Conservation (phyloP, 2,797 vertebrate genomes). For the Dicrostonyx torquatus region DNA sequence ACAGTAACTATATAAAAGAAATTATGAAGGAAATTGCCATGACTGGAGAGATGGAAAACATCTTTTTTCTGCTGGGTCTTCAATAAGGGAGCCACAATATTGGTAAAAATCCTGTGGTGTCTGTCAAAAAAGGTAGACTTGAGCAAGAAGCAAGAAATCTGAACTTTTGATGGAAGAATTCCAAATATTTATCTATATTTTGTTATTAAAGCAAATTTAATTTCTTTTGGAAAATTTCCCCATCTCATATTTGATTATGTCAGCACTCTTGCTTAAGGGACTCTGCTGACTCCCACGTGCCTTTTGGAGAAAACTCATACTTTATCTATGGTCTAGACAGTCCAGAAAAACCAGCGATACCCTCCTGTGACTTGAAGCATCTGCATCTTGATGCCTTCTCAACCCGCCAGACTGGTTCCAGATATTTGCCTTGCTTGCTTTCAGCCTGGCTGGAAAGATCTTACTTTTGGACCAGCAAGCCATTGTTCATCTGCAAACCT, state of each 20-base stretch:
- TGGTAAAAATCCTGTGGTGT: not conserved
- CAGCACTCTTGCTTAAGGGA: not conserved
- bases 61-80: not conserved
- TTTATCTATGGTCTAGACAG: not conserved
- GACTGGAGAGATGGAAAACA: not conserved
- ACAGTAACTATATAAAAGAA: not conserved
- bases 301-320: not conserved
- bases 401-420: not conserved
- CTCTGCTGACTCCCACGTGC: not conserved
- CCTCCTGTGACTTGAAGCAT: rapidly evolving
- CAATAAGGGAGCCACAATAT: not conserved
- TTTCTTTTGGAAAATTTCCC: not conserved
- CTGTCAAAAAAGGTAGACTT: not conserved
- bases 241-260: not conserved
- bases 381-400: too few species aligned
- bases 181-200: not conserved
- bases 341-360: not conserved
- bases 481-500: not conserved
- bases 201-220: not conserved
- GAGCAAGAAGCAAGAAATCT: not conserved
- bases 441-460: not conserved
- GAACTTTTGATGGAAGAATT: not conserved
- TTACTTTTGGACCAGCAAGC: not conserved
- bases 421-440: not conserved
- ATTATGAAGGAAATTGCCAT: not conserved